A percentile compares a stretch with the other conserved stretches of the same genome.
These are phyloP conservation scores for Sebastes minor DNA, from an alignment of 2,797 vertebrate genomes.

Conservation along the genomic window DNA sequence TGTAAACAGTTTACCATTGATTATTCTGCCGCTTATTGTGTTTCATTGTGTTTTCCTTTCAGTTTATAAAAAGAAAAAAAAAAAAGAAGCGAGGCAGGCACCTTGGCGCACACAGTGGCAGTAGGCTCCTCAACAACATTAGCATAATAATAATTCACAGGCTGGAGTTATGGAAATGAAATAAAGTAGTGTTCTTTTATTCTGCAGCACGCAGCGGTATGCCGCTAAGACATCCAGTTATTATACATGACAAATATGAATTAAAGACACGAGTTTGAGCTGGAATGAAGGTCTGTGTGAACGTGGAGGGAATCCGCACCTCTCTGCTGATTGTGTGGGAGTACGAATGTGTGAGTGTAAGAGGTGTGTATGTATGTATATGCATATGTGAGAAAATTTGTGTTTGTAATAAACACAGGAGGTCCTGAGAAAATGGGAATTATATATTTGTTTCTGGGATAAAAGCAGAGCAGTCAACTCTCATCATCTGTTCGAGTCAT, in stretches of 20 bases:
- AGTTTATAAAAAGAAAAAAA: slow-evolving; percentile 29
- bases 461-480: slow-evolving; percentile 33
- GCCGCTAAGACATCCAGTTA: slow-evolving; percentile 33
- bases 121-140: slow-evolving; percentile 45
- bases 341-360: background rate
- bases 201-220: slow-evolving; percentile 50
- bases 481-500: slow-evolving; percentile 40
- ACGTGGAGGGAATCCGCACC: background rate
- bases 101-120: slow-evolving; percentile 31
- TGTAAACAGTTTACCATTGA: slow-evolving; percentile 70
- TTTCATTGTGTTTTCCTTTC: slow-evolving; percentile 56
- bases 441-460: slow-evolving; percentile 49
- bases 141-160: slow-evolving; percentile 67
- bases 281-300: slow-evolving; percentile 13
- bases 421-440: slow-evolving; percentile 39
- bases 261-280: slow-evolving; percentile 31
- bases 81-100: slow-evolving; percentile 26
- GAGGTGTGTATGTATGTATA: slow-evolving; percentile 17
- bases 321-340: slow-evolving; percentile 3
- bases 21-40: slow-evolving; percentile 54
- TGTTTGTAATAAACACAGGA: slow-evolving; percentile 29
- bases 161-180: slow-evolving; percentile 61
- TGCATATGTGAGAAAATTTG: background rate
- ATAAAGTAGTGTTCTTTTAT: slow-evolving; percentile 46
- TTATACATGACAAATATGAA: slow-evolving; percentile 58